Evolutionary conservation across 2,888 invertebrate species (phyloP).

Genomic region (Colletes collaris): DNA sequence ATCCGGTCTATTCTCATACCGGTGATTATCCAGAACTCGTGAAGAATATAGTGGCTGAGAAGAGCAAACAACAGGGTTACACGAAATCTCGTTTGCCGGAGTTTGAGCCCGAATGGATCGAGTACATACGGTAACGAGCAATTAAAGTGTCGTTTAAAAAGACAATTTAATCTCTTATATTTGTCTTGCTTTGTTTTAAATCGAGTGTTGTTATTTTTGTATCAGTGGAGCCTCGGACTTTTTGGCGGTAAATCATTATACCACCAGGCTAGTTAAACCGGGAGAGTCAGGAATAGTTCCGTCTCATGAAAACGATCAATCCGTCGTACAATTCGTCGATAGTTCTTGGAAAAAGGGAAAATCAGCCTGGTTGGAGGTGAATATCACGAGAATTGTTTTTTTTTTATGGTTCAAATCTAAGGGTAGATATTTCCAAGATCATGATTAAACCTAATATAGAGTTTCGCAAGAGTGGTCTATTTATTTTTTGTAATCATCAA

Average conservation of each 20-base stretch:
- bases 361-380: conserved; percentile 86
- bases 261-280: conserved; percentile 60
- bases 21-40: conserved; percentile 85
- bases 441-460: too few relatives aligned
- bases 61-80: conserved; percentile 82
- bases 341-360: conserved; percentile 86
- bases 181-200: not conserved
- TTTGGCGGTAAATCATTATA: conserved; percentile 77
- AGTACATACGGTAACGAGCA: conserved; percentile 82
- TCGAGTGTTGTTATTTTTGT: not conserved
- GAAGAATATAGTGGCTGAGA: conserved; percentile 81
- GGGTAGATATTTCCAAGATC: too few relatives aligned
- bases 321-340: conserved; percentile 85
- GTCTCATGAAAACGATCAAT: conserved; percentile 73
- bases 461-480: too few relatives aligned
- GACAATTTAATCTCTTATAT: too few relatives aligned
- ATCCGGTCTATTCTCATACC: conserved; percentile 83
- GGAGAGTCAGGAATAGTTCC: conserved; percentile 61
- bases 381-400: not conserved
- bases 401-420: too few relatives aligned
- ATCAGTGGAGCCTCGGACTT: conserved; percentile 68
- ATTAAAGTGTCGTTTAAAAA: too few relatives aligned
- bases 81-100: conserved; percentile 82
- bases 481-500: too few relatives aligned
- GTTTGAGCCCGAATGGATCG: conserved; percentile 85